A percentile compares a stretch with the other conserved stretches of the same genome.
Conservation (phyloP, 1,140 invertebrate genomes). For the Trichomalopsis sarcophagae region DNA sequence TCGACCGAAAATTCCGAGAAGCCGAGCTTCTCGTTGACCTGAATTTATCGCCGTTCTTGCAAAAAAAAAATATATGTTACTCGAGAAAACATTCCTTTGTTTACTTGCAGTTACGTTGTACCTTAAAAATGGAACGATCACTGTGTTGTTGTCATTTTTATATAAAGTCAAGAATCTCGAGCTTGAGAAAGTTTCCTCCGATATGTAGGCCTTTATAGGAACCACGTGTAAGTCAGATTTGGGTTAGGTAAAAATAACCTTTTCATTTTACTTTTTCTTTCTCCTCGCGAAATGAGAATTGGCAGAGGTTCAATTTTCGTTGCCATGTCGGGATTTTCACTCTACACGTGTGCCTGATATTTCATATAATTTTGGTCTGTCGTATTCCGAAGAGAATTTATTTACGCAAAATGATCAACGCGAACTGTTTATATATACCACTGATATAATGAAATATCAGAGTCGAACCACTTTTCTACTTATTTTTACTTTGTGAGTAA, state of each 20-base stretch:
- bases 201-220: not conserved
- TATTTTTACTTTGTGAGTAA: not conserved
- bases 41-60: too few species aligned
- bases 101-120: too few species aligned
- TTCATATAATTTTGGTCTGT: not conserved
- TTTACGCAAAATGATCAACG: not conserved
- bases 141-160: too few species aligned
- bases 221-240: not conserved
- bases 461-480: not conserved
- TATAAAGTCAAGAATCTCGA: not conserved
- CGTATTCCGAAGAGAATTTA: not conserved
- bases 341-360: not conserved
- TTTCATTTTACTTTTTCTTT: not conserved
- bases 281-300: not conserved
- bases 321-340: not conserved
- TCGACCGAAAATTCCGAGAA: too few species aligned
- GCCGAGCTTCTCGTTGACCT: too few species aligned
- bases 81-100: too few species aligned
- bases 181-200: not conserved
- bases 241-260: not conserved
- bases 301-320: not conserved
- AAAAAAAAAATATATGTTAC: too few species aligned
- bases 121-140: too few species aligned
- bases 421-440: not conserved
- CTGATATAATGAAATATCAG: not conserved